Evolutionary conservation across 2,113 vertebrate species (phyloP), one percentile per base, ranked within the genome.

Genomic region (Apteryx mantelli): DNA sequence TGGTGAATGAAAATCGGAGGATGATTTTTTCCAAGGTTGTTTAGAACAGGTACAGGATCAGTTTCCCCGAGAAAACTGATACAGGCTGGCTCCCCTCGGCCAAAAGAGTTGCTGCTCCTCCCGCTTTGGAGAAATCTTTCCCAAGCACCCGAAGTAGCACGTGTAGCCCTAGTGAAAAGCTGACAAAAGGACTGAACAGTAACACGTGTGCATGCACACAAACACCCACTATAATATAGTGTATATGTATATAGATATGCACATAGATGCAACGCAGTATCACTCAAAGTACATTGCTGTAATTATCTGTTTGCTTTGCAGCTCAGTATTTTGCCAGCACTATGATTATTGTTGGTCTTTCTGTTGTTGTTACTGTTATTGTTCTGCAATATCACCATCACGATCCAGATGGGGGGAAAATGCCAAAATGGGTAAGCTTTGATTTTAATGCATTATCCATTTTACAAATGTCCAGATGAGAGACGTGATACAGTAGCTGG

Each of bases 241-340:
- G 30, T 18, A 17, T 32, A 18, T 18, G 56, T 32, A 58, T 26
- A 14, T 17, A 56, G 26, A 56, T 16, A 16, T 9, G 56, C 56
- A 58, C 28, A 32, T 30, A 82, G n/a, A 68, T 84, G 56, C 50
- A 60, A 83, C 75, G 11, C 55, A 32, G 0, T 13, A 76, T n/a
- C 64, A 64, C 38, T 40, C 36, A 8, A 73, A 81, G 18, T 65
- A 61, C 70, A 64, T 66, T 42, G 16, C 61, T 89, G 11, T 89
- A 86, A 86, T 88, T 56, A 44, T 95, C 76, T 95, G n/a, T 53
- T 96, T 95, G 82, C 91, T 96, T 94, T 88, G 22, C 98, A 99
- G 99, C 99, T 80, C 98, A 99, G 93, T 99, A 99, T 98, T 99
- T 99, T 96, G 99, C 99, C 97, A 99, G 99, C 93, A 99, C 99